Base-by-base conservation (phyloP, 2,113 vertebrate genomes). In the Lota lota region DNA sequence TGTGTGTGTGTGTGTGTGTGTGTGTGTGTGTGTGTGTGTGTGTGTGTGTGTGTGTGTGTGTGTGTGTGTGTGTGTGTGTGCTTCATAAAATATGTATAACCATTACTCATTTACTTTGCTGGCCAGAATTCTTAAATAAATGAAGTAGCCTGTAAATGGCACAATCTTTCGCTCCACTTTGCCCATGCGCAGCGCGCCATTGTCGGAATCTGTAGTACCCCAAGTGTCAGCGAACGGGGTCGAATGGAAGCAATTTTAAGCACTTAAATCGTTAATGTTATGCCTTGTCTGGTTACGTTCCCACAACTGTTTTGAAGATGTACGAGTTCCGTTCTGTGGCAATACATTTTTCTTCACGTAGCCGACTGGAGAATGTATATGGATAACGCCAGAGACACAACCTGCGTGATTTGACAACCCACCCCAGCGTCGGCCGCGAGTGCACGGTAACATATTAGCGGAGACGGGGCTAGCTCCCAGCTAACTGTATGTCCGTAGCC, bases 151-250 rank as follows among this genome's bases (percentile, higher is more conserved):
- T 33, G 7, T 6, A 14, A 54, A 54, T 54, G 51, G 3, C 14
- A 54, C 51, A 54, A 14, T 54, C 51, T 18, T 11, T 33, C 28
- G 51, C 64, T 11, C 19, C 12, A 0, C 47, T 60, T 24, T 40
- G 51, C 86, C 79, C 88, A 89, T 83, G 88, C 88, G 86, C 81
- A 79, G 4, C 18, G 61, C 61, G 73, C 66, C 59, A 19, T 20
- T 21, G 67, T 18, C 68, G 74, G 72, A 77, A 74, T 63, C 4
- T 1, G 61, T 63, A 18, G 2, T 18, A 22, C 21, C 17, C 5
- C 51, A 17, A 66, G 62, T 56, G 63, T 50, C 68, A 61, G 33
- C 56, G 59, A 73, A 76, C 75, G 63, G 71, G 66, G 63, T 60
- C 50, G 59, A 28, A 65, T 70, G 19, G 4, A 19, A 22, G 58